phyloP scores from a whole-genome alignment of 2,888 invertebrate species.

The Synanthedon andrenaeformis region DNA sequence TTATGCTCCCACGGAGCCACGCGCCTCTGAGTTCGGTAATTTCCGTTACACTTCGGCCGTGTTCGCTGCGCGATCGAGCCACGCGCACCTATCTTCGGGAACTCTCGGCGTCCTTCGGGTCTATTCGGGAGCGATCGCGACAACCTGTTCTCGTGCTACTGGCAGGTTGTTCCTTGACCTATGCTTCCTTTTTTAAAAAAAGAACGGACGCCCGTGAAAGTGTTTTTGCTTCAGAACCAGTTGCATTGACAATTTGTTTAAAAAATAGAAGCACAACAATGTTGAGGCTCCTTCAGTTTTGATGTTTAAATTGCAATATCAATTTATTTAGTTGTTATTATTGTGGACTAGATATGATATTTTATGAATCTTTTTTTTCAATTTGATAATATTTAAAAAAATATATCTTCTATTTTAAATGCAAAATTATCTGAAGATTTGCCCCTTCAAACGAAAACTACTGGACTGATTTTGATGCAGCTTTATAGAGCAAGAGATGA shows the following conservation, averaged over 20 bases:
- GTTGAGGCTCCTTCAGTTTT: too few relatives aligned
- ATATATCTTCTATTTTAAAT: too few relatives aligned
- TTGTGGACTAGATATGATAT: too few relatives aligned
- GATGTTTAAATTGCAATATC: too few relatives aligned
- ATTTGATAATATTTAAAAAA: too few relatives aligned
- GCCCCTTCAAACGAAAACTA: too few relatives aligned
- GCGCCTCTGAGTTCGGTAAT: neutral
- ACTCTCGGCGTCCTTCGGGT: constrained; percentile 1
- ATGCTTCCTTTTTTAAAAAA: constrained; percentile 4
- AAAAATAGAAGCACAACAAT: too few relatives aligned
- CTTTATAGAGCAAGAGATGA: too few relatives aligned
- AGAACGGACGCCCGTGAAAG: neutral
- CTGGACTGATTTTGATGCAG: too few relatives aligned
- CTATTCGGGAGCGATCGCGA: constrained; percentile 7
- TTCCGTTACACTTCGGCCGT: neutral
- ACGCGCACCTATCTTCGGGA: neutral
- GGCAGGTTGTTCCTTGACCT: constrained; percentile 27
- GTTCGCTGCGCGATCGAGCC: neutral
- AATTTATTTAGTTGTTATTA: too few relatives aligned
- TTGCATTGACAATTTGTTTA: neutral
- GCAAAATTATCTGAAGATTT: too few relatives aligned
- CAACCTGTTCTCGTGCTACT: constrained; percentile 25
- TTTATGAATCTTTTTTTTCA: too few relatives aligned
- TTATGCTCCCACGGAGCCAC: neutral
- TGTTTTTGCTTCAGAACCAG: neutral